phyloP scores from a whole-genome alignment of 2,113 vertebrate species.

The zebrafish (Danio rerio) region DNA sequence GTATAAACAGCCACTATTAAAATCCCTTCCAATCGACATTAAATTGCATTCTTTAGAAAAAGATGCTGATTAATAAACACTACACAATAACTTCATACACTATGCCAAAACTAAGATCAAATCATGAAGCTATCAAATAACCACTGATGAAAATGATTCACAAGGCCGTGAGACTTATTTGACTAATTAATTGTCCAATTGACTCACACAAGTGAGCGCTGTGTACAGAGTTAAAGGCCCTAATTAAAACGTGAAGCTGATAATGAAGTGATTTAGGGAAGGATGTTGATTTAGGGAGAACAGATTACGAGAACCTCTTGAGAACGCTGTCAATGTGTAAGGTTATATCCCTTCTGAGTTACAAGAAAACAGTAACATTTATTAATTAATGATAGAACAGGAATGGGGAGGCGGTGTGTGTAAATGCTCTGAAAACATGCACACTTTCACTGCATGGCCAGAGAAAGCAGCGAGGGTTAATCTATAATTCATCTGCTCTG shows the following conservation, averaged over 20 bases:
- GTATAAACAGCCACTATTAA: too few species aligned
- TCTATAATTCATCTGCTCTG: constrained; percentile 28
- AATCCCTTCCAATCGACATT: neutral
- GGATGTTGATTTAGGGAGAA: constrained; percentile 30
- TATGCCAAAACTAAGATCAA: neutral
- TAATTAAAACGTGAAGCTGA: constrained; percentile 57
- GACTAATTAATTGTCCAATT: constrained; percentile 65
- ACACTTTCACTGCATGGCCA: neutral
- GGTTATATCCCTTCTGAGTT: constrained; percentile 39
- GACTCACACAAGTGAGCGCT: constrained; percentile 49
- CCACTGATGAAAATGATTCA: constrained; percentile 47
- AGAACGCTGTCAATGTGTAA: constrained; percentile 28
- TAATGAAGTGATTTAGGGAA: constrained; percentile 47
- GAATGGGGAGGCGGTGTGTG: neutral
- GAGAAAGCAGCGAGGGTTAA: constrained; percentile 1
- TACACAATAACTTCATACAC: neutral
- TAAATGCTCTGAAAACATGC: neutral
- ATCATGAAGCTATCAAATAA: neutral
- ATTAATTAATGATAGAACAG: constrained; percentile 41
- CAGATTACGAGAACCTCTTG: constrained; percentile 21
- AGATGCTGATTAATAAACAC: neutral
- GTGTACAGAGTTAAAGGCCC: constrained; percentile 45
- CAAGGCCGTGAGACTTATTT: constrained; percentile 51
- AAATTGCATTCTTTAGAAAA: neutral
- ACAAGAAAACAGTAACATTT: constrained; percentile 28